Conservation (phyloP, 2,888 invertebrate genomes). For the Ceratothoa steindachneri region DNA sequence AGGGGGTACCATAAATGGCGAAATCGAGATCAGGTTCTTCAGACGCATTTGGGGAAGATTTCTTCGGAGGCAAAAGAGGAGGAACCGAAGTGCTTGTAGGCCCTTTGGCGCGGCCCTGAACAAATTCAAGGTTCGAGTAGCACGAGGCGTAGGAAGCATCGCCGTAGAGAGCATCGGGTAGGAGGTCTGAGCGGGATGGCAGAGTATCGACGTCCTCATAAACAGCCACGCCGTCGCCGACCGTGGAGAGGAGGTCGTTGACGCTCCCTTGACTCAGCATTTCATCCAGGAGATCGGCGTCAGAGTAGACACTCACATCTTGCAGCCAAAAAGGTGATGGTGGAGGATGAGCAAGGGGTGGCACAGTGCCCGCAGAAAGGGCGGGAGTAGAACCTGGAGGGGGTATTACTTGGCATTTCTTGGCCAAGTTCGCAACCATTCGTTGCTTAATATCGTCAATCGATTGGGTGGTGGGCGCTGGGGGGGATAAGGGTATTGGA, state of each 20-base stretch:
- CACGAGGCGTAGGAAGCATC: conserved; percentile 47
- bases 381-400: too few species aligned
- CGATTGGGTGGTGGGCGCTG: background rate
- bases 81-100: background rate
- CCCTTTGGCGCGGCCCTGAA: conserved; percentile 30
- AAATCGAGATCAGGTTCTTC: conserved; percentile 26
- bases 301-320: conserved; percentile 40
- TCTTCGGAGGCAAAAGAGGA: conserved; percentile 38
- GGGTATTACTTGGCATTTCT: too few species aligned
- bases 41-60: background rate
- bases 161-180: conserved; percentile 39
- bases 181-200: conserved; percentile 10
- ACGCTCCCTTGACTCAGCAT: conserved; percentile 44
- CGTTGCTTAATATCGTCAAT: conserved; percentile 37
- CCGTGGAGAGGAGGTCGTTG: conserved; percentile 40
- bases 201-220: conserved; percentile 39
- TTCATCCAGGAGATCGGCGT: conserved; percentile 42
- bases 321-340: conserved; percentile 37
- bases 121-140: conserved; percentile 45
- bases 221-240: conserved; percentile 41
- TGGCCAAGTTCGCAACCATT: conserved; percentile 31
- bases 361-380: conserved; percentile 1
- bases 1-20: conserved; percentile 39
- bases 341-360: background rate
- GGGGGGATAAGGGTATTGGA: background rate